Percentiles rank a stretch among this genome's conserved stretches.
Evolutionary conservation across 2,113 vertebrate species (phyloP).

Genomic region (Megaptera novaeangliae): DNA sequence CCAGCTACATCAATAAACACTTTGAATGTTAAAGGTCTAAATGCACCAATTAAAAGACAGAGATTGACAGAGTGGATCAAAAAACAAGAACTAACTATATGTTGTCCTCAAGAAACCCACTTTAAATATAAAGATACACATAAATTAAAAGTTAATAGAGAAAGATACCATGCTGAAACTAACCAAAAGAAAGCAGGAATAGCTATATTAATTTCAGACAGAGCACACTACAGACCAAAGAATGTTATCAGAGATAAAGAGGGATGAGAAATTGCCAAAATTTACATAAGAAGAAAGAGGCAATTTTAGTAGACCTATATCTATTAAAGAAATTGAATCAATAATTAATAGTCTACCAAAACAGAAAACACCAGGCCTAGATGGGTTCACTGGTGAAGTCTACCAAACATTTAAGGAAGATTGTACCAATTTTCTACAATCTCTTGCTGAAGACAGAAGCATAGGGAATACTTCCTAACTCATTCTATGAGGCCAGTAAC

Average conservation of each 20-base stretch:
- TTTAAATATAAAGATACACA: neutral
- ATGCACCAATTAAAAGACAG: neutral
- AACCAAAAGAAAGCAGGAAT: neutral
- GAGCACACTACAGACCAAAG: neutral
- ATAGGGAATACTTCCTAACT: neutral
- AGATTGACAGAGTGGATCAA: neutral
- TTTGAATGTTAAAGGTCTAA: neutral
- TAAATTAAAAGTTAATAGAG: neutral
- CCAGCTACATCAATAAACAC: neutral
- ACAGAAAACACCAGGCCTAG: neutral
- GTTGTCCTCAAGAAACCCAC: neutral
- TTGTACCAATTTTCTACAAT: too few species aligned
- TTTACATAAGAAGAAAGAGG: neutral
- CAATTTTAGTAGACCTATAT: neutral
- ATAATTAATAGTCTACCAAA: neutral
- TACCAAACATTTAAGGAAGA: neutral
- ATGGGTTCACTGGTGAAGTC: neutral
- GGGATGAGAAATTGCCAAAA: neutral
- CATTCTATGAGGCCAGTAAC: neutral
- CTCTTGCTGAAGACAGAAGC: neutral
- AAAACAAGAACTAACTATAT: neutral
- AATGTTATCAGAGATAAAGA: neutral
- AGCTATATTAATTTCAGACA: neutral
- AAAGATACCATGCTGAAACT: neutral
- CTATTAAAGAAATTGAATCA: neutral